A percentile compares a stretch with the other conserved stretches of the same genome.
These are phyloP conservation scores for Phragmatobia fuliginosa DNA, from an alignment of 2,888 invertebrate species.

Conservation along the genomic window DNA sequence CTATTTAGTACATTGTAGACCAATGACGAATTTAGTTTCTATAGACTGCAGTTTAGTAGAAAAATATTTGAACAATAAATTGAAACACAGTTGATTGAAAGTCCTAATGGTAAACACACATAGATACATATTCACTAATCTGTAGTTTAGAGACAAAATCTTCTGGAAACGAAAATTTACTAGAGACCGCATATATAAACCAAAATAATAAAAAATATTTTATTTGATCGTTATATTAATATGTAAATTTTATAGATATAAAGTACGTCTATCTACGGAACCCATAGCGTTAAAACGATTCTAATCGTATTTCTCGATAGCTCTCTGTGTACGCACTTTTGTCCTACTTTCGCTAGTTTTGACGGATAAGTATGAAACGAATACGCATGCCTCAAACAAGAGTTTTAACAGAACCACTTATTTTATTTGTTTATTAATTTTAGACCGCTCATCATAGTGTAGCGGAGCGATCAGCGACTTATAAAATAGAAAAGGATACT, in stretches of 20 bases:
- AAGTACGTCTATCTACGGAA: conserved; percentile 31
- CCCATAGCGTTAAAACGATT: conserved; percentile 12
- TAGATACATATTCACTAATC: too few species aligned
- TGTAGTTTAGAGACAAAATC: not conserved
- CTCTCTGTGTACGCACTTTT: conserved; percentile 29
- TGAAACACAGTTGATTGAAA: not conserved
- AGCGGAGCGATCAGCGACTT: not conserved
- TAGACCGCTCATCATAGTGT: not conserved
- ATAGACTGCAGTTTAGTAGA: too few species aligned
- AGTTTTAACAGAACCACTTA: conserved; percentile 44
- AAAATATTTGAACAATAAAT: not conserved
- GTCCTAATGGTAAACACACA: not conserved
- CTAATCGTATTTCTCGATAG: conserved; percentile 15
- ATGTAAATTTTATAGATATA: not conserved
- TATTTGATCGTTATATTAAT: not conserved
- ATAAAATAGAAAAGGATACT: not conserved
- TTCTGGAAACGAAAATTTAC: not conserved
- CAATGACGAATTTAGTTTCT: not conserved
- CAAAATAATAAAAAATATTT: not conserved
- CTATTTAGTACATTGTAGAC: not conserved
- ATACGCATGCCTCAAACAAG: conserved; percentile 45
- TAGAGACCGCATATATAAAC: not conserved
- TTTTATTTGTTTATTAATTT: conserved; percentile 27
- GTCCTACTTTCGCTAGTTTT: conserved; percentile 58
- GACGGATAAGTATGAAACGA: conserved; percentile 46